Evolutionary conservation across 2,797 vertebrate genomes (phyloP).

Genomic region (Philypnodon macrostomus): DNA sequence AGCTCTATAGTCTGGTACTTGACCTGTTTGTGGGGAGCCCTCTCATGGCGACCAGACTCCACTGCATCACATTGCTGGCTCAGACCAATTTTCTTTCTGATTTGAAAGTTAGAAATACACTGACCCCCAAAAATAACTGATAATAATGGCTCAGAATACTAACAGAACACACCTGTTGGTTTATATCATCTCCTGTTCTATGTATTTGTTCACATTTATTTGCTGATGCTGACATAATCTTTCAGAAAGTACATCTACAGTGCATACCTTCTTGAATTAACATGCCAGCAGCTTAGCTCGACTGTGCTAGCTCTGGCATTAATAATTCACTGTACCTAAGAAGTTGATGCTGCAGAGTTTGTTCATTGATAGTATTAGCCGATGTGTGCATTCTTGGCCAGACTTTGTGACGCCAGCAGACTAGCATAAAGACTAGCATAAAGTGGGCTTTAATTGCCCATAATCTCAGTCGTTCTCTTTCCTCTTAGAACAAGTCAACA

Average conservation of each 20-base stretch:
- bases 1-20: neutral
- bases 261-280: constrained; percentile 42
- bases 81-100: neutral
- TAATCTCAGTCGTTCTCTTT: constrained; percentile 64
- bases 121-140: too few species aligned
- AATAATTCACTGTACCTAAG: constrained; percentile 75
- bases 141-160: too few species aligned
- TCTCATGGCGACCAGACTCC: constrained; percentile 44
- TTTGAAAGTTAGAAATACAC: too few species aligned
- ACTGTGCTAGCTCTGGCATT: constrained; percentile 63
- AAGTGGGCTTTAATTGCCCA: constrained; percentile 71
- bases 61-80: constrained; percentile 44
- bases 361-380: constrained; percentile 73
- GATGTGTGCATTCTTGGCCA: constrained; percentile 71
- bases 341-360: constrained; percentile 69
- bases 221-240: neutral
- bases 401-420: constrained; percentile 72
- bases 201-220: too few species aligned
- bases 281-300: constrained; percentile 35
- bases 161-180: too few species aligned
- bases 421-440: constrained; percentile 66
- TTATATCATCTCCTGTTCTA: too few species aligned
- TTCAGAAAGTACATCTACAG: constrained; percentile 25
- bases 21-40: constrained; percentile 33
- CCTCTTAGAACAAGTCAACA: constrained; percentile 58